phyloP scores from a whole-genome alignment of 2,113 vertebrate species.

The Suricata suricatta region DNA sequence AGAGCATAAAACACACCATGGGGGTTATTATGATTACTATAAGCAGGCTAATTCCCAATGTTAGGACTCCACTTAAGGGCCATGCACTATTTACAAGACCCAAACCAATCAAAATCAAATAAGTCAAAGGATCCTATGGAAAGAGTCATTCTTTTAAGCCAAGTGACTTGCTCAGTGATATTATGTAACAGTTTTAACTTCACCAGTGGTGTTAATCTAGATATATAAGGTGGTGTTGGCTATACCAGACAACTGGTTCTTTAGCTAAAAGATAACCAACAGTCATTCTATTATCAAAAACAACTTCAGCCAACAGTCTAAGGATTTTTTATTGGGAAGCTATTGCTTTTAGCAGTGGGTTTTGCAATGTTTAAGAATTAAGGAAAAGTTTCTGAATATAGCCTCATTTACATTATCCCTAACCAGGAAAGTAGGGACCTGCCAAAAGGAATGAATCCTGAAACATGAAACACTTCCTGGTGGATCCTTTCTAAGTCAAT shows the following conservation, averaged over 20 bases:
- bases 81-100: not conserved
- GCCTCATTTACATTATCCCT: not conserved
- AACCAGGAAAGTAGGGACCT: not conserved
- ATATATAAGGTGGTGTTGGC: not conserved
- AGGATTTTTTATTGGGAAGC: not conserved
- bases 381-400: not conserved
- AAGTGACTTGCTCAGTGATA: not conserved
- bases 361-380: not conserved
- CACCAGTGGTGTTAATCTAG: not conserved
- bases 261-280: not conserved
- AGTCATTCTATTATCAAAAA: not conserved
- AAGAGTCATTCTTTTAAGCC: not conserved
- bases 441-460: not conserved
- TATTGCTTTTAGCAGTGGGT: not conserved
- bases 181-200: not conserved
- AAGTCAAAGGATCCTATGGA: not conserved
- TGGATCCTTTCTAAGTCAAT: not conserved
- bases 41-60: not conserved
- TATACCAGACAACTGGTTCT: not conserved
- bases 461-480: not conserved
- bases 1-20: not conserved
- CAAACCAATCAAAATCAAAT: not conserved
- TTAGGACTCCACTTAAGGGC: not conserved
- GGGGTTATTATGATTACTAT: not conserved
- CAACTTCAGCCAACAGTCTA: not conserved